Base-by-base conservation (phyloP, 1,140 invertebrate genomes). In the Bombus pyrosoma region DNA sequence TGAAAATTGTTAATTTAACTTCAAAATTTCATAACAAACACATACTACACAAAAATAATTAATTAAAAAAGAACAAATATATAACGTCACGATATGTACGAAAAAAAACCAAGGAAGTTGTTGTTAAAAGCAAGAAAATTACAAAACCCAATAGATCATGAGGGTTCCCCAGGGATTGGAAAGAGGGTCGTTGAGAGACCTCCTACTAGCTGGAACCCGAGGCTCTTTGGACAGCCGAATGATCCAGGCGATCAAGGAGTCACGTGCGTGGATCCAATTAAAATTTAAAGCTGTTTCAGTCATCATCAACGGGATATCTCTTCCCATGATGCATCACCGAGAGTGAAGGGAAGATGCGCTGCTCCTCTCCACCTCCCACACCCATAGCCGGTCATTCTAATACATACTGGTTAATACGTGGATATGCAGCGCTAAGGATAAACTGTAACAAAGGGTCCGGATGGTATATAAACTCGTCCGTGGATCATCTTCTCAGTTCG, bases 381-480 rank as follows among this genome's bases (percentile, higher is more conserved):
- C 90, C 84, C 86, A 87, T 78, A 77, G 81, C 66, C 90, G 83
- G 87, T 90, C 89, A 90, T 92, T 90, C 89, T 91, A 90, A 90
- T 90, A 90, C 78, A 77, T 80, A 37, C 81, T 75, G 66, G 89
- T 89, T 87, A 91, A 87, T 89, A 90, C 88, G 88, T 92, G 86
- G 79, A 88, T 88, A 86, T 85, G 86, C 85, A 82, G 87, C 76
- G 79, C 81, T 88, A 87, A 91, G 89, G 91, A 93, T 94, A 93
- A 95, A 93, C 85, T 94, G 93, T 94, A 94, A 94, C 94, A 94
- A 95, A 93, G 94, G 94, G 92, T 91, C 89, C 62, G 80, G 32
- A 79, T 74, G 73, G 81, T 95, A 95, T 94, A 94, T 94, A 94
- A 94, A 93, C 91, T 87, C 88, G 74, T 79, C 90, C 75, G 79